Conservation (phyloP, 2,888 invertebrate genomes). For the Eupithecia abbreviata region DNA sequence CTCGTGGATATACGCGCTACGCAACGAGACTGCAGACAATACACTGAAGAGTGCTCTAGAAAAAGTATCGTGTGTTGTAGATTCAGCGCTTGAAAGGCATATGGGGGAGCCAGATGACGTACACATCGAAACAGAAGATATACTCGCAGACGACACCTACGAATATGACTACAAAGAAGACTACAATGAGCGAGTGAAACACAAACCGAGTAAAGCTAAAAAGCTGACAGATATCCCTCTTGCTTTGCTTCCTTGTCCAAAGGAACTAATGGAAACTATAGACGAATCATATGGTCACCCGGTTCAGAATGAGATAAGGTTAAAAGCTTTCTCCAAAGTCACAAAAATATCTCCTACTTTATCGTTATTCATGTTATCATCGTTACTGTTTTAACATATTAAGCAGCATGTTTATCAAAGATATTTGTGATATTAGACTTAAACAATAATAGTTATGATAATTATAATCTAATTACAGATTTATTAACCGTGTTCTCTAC, state of each 20-base stretch:
- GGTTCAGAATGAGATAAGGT: conserved; percentile 77
- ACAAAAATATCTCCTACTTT: conserved; percentile 58
- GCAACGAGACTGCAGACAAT: conserved; percentile 88
- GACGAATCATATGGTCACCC: conserved; percentile 77
- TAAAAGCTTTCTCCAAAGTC: conserved; percentile 72
- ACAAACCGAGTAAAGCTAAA: conserved; percentile 62
- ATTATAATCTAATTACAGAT: conserved; percentile 58
- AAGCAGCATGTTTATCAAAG: conserved; percentile 53
- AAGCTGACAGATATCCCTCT: conserved; percentile 73
- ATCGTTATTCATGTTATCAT: conserved; percentile 52
- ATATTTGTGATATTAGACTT: conserved; percentile 78
- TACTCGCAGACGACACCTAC: conserved; percentile 69
- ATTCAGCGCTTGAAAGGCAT: conserved; percentile 64
- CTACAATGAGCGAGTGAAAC: conserved; percentile 61
- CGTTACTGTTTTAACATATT: conserved; percentile 58
- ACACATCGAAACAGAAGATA: conserved; percentile 57
- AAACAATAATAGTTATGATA: conserved; percentile 50
- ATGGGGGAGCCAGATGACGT: conserved; percentile 60
- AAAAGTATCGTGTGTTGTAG: conserved; percentile 88
- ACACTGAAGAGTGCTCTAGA: conserved; percentile 87
- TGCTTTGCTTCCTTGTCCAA: conserved; percentile 76
- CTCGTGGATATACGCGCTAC: conserved; percentile 90
- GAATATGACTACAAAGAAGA: conserved; percentile 77
- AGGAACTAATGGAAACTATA: conserved; percentile 74
- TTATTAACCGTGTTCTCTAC: conserved; percentile 53